Percentiles rank a stretch among this genome's conserved stretches.
Conservation (phyloP, 2,888 invertebrate genomes). For the Eupithecia inturbata region DNA sequence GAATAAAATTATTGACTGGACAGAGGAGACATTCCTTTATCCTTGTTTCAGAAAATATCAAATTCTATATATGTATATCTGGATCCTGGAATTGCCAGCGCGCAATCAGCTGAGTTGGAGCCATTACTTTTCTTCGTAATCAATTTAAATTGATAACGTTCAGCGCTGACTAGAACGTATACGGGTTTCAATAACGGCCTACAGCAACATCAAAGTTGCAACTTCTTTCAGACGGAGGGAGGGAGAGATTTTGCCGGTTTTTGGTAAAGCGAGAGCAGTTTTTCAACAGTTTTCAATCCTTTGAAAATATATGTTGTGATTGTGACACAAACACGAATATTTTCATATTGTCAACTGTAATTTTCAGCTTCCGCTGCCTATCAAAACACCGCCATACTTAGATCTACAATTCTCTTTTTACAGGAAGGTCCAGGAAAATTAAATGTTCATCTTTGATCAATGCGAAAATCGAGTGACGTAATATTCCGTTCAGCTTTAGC, state of each 20-base stretch:
- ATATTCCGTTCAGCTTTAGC: background rate
- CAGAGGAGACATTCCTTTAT: no score
- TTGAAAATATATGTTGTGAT: no score
- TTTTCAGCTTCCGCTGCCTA: background rate
- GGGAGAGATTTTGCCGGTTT: background rate
- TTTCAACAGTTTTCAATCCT: background rate
- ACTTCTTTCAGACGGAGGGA: background rate
- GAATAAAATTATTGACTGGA: background rate
- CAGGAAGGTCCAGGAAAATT: background rate
- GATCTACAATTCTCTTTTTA: background rate
- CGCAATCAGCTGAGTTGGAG: no score
- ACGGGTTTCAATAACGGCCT: background rate
- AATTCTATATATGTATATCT: no score
- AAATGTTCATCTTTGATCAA: background rate
- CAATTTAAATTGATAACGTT: background rate
- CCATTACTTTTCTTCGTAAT: background rate
- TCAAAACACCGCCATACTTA: background rate
- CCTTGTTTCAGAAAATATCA: background rate
- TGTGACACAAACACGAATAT: background rate
- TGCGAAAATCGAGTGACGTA: background rate
- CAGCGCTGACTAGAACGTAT: background rate
- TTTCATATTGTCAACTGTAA: background rate
- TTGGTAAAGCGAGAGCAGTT: background rate
- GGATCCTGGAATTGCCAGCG: background rate
- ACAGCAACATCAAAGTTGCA: background rate